Percentiles rank a stretch among this genome's conserved stretches.
Conservation (phyloP, 2,113 vertebrate species). For the Ciconia maguari region DNA sequence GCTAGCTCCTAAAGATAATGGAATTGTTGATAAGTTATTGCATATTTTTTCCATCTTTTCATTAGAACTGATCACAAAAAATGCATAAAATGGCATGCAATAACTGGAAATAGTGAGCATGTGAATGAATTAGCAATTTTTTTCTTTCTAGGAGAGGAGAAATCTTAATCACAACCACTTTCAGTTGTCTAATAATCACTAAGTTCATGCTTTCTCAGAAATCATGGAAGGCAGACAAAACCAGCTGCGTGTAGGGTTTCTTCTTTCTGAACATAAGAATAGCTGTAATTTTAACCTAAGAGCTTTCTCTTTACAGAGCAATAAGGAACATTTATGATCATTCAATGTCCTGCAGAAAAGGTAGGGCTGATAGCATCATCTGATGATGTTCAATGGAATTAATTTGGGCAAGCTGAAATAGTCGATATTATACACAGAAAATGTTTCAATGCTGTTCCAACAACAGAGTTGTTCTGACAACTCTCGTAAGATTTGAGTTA, state of each 20-base stretch:
- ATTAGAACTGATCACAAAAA: not conserved
- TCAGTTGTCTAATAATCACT: not conserved
- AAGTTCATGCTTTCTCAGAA: not conserved
- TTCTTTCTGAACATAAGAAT: not conserved
- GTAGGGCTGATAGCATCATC: not conserved
- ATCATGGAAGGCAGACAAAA: not conserved
- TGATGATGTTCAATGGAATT: not conserved
- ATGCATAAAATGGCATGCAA: not conserved
- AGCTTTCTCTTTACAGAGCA: not conserved
- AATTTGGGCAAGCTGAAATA: not conserved
- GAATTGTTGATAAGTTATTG: not conserved
- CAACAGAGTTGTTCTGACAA: not conserved
- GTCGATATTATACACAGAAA: not conserved
- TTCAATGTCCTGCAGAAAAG: not conserved
- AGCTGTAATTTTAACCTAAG: not conserved
- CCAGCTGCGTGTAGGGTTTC: accelerated
- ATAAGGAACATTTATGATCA: not conserved
- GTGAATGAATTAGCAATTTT: not conserved
- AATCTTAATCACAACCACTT: not conserved
- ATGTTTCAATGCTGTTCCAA: not conserved
- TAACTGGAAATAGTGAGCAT: not conserved
- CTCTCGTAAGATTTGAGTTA: not conserved
- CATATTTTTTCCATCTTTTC: not conserved
- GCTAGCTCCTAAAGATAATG: not conserved
- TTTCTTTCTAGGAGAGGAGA: not conserved